phyloP scores from a whole-genome alignment of 2,113 vertebrate species.

The Malurus elegans region DNA sequence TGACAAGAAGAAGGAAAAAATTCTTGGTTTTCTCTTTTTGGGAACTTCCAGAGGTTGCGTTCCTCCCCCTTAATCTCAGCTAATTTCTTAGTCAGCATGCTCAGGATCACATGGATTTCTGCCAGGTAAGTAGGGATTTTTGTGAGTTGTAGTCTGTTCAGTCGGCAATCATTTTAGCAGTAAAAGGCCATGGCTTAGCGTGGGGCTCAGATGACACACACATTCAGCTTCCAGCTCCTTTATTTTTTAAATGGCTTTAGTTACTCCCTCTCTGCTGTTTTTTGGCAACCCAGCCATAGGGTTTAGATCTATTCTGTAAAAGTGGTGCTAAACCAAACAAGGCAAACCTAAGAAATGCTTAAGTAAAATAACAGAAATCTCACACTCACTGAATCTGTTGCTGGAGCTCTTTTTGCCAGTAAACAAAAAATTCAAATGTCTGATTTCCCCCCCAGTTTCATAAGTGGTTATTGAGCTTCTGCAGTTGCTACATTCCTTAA shows the following conservation, averaged over 20 bases:
- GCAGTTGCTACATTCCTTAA: conserved; percentile 66
- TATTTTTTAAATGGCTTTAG: conserved; percentile 40
- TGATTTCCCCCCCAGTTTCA: conserved; percentile 6
- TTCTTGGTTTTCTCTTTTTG: neutral
- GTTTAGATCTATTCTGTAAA: conserved; percentile 29
- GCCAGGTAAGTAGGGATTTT: conserved; percentile 10
- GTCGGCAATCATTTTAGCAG: conserved; percentile 14
- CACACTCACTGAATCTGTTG: conserved; percentile 27
- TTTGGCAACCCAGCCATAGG: neutral
- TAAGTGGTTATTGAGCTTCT: conserved; percentile 65
- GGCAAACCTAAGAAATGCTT: conserved; percentile 54
- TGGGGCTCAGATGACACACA: neutral
- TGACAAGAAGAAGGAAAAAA: neutral
- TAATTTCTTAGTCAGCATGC: neutral
- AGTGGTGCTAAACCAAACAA: conserved; percentile 56
- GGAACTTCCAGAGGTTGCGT: neutral
- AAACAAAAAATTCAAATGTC: conserved; percentile 44
- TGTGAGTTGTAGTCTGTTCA: neutral
- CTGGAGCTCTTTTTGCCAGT: conserved; percentile 38
- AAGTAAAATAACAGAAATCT: conserved; percentile 54
- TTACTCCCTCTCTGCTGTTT: neutral
- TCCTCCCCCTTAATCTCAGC: neutral
- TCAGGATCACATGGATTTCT: conserved; percentile 20
- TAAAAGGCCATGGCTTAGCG: neutral
- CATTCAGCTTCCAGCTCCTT: conserved; percentile 16